Conservation (phyloP, 2,888 invertebrate genomes). For the Hydrotaea diabolus region DNA sequence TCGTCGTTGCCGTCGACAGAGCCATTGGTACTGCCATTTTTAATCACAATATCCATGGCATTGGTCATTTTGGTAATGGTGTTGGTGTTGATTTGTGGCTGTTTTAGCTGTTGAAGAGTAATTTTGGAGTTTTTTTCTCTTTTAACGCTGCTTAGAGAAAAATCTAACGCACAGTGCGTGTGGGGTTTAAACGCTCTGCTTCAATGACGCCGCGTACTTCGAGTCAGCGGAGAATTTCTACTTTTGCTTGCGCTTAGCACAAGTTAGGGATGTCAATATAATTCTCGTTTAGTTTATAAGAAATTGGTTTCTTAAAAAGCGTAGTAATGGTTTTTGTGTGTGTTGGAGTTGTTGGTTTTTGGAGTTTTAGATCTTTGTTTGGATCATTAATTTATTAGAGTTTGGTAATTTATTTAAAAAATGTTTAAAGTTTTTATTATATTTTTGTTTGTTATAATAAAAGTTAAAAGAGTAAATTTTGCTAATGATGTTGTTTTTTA, state of each 20-base stretch:
- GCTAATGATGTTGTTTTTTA: conserved; percentile 73
- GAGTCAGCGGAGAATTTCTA: background rate
- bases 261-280: conserved; percentile 71
- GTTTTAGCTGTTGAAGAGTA: conserved; percentile 68
- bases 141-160: conserved; percentile 3
- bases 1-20: conserved; percentile 88
- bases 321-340: conserved; percentile 63
- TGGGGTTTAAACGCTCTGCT: conserved; percentile 32
- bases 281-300: conserved; percentile 65
- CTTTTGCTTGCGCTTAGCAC: conserved; percentile 78
- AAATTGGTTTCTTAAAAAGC: conserved; percentile 64
- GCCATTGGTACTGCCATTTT: conserved; percentile 85
- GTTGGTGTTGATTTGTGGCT: conserved; percentile 54
- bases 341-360: conserved; percentile 51
- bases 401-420: conserved; percentile 67
- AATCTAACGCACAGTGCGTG: background rate
- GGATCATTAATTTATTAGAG: conserved; percentile 63
- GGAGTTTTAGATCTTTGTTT: conserved; percentile 64
- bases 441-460: conserved; percentile 67
- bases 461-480: conserved; percentile 80
- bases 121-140: conserved; percentile 68
- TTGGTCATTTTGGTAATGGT: conserved; percentile 78
- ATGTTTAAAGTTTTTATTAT: conserved; percentile 74
- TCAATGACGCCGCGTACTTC: conserved; percentile 71
- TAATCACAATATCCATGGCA: conserved; percentile 85